Evolutionary conservation across 2,113 vertebrate species (phyloP).

Genomic region (Trogon surrucura): DNA sequence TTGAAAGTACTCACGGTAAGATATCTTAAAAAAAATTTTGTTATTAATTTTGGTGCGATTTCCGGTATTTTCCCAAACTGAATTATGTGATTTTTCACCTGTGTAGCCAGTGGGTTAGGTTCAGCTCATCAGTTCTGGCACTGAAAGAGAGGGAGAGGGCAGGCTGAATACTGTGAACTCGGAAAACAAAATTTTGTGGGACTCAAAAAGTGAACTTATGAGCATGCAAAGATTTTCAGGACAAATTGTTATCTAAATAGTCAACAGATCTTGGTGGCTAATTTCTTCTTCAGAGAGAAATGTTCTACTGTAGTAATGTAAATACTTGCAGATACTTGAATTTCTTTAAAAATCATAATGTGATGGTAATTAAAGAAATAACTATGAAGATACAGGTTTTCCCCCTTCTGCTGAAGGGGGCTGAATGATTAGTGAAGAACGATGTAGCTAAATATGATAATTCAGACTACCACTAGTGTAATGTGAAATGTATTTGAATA

Average conservation of each 20-base stretch:
- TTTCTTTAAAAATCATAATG: neutral
- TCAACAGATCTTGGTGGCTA: neutral
- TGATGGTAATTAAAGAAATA: neutral
- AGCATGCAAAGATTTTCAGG: neutral
- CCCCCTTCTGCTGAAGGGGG: neutral
- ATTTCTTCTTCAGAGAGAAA: neutral
- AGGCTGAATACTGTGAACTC: neutral
- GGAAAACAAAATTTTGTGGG: neutral
- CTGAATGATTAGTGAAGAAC: neutral
- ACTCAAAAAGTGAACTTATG: fast-evolving
- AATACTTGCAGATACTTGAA: neutral
- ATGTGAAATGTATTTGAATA: neutral
- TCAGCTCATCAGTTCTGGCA: neutral
- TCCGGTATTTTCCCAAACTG: neutral
- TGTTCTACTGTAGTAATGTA: neutral
- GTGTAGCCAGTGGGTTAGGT: neutral
- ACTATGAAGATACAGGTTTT: neutral
- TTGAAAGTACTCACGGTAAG: neutral
- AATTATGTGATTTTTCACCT: neutral
- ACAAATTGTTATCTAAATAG: neutral
- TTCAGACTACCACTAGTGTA: neutral
- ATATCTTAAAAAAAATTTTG: neutral
- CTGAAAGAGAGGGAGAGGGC: neutral
- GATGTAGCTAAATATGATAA: neutral
- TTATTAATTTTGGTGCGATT: neutral